Evolutionary conservation across 1,140 invertebrate species (phyloP).

Genomic region (Drosophila navojoa): DNA sequence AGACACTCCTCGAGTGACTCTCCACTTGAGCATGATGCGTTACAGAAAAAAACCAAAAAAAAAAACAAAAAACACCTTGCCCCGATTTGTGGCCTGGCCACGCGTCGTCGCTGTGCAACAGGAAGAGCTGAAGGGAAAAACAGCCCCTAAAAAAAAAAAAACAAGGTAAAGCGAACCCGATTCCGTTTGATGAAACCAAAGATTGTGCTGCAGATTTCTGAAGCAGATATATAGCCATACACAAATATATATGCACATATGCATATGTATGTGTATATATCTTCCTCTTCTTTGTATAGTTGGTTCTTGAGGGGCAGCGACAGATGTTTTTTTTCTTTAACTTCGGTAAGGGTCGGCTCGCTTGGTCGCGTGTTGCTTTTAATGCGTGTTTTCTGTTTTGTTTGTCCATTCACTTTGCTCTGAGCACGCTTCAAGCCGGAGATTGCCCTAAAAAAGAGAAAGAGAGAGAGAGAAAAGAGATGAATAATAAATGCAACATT

Average conservation of each 20-base stretch:
- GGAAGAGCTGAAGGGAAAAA: neutral
- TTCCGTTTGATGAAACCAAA: constrained; percentile 26
- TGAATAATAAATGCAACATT: neutral
- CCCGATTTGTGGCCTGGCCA: constrained; percentile 65
- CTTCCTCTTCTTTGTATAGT: neutral
- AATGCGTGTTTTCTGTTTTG: constrained; percentile 28
- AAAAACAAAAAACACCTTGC: constrained; percentile 41
- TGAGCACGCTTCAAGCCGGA: constrained; percentile 12
- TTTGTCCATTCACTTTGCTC: constrained; percentile 11
- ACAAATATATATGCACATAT: neutral
- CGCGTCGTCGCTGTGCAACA: constrained; percentile 60
- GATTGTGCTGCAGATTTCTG: constrained; percentile 60
- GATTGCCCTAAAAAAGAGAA: constrained; percentile 11
- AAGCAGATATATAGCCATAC: constrained; percentile 4
- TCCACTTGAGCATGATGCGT: constrained; percentile 17
- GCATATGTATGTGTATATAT: neutral
- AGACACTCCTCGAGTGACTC: constrained; percentile 37
- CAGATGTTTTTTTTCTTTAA: constrained; percentile 57
- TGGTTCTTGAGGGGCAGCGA: constrained; percentile 37
- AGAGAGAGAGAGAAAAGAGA: neutral
- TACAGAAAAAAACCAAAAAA: constrained; percentile 27
- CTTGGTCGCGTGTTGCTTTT: constrained; percentile 54
- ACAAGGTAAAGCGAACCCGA: constrained; percentile 3
- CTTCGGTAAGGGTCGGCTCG: constrained; percentile 33
- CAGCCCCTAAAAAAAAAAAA: constrained; percentile 5